Evolutionary conservation across 2,797 vertebrate genomes (phyloP).

Genomic region (Austrolebias charrua): DNA sequence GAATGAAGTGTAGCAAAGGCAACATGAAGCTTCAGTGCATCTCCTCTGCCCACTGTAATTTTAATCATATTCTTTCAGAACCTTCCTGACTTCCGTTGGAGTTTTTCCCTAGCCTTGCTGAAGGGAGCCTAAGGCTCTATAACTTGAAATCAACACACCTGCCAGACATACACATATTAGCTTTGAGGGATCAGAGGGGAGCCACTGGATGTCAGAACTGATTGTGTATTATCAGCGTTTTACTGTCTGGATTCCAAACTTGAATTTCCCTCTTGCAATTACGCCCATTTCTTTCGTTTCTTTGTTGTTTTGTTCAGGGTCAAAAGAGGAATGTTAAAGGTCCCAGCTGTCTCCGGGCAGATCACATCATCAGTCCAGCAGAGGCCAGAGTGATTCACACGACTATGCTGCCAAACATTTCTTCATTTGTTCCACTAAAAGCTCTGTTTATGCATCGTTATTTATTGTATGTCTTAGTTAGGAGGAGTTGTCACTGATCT

Average conservation of each 20-base stretch:
- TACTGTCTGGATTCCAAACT: constrained; percentile 45
- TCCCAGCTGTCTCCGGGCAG: neutral
- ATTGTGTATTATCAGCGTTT: constrained; percentile 59
- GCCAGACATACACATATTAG: constrained; percentile 51
- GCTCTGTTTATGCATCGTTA: neutral
- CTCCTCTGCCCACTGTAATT: constrained; percentile 15
- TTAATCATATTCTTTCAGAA: constrained; percentile 47
- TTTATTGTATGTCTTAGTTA: too few species aligned
- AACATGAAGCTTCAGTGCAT: constrained; percentile 23
- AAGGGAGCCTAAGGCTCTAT: constrained; percentile 45
- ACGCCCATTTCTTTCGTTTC: neutral
- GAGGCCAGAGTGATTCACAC: neutral
- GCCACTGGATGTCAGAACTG: constrained; percentile 61
- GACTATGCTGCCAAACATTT: neutral
- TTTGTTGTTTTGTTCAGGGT: neutral
- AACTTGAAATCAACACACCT: constrained; percentile 63
- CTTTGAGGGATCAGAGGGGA: constrained; percentile 60
- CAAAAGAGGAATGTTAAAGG: neutral
- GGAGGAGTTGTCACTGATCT: too few species aligned
- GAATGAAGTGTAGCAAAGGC: constrained; percentile 19
- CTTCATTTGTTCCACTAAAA: neutral
- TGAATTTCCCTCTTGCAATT: constrained; percentile 19
- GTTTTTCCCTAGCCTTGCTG: constrained; percentile 43
- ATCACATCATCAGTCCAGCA: neutral
- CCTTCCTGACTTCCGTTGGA: constrained; percentile 44